Conservation (phyloP, 2,888 invertebrate species). For the Ctena decussata region DNA sequence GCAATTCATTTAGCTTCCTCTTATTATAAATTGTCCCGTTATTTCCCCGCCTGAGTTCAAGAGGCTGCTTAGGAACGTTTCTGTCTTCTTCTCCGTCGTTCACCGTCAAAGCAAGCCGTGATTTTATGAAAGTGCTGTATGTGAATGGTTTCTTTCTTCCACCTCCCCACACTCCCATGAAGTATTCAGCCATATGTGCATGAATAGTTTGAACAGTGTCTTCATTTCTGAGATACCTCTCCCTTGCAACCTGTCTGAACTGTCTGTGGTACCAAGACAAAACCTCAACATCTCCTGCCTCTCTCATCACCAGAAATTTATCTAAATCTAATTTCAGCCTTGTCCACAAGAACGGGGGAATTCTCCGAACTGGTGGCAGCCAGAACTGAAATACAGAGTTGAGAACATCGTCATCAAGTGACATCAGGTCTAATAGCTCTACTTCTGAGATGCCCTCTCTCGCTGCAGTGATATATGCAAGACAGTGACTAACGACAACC, state of each 20-base stretch:
- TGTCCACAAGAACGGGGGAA: slow-evolving; percentile 83
- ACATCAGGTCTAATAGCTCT: slow-evolving; percentile 79
- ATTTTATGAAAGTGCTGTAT: slow-evolving; percentile 65
- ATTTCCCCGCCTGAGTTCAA: slow-evolving; percentile 65
- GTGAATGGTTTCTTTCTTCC: slow-evolving; percentile 78
- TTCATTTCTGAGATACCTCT: slow-evolving; percentile 68
- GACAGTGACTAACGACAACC: slow-evolving; percentile 70
- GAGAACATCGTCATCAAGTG: slow-evolving; percentile 79
- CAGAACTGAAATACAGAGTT: slow-evolving; percentile 77
- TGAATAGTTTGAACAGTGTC: slow-evolving; percentile 71
- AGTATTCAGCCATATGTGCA: slow-evolving; percentile 79
- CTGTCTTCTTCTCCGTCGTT: slow-evolving; percentile 75
- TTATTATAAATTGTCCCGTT: slow-evolving; percentile 75
- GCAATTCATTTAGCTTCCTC: slow-evolving; percentile 82
- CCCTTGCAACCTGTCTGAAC: slow-evolving; percentile 76
- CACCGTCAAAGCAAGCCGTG: slow-evolving; percentile 62
- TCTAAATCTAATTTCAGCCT: slow-evolving; percentile 71
- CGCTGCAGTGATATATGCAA: slow-evolving; percentile 79
- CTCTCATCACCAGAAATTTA: slow-evolving; percentile 75
- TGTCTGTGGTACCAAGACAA: slow-evolving; percentile 81
- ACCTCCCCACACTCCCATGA: slow-evolving; percentile 79
- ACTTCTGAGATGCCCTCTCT: slow-evolving; percentile 76
- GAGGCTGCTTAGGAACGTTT: slow-evolving; percentile 79
- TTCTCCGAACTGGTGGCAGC: slow-evolving; percentile 80
- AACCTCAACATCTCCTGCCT: slow-evolving; percentile 76